Evolutionary conservation across 2,797 vertebrate species (phyloP), one percentile per base, ranked within the genome.

Genomic region (Crypturellus tataupa): DNA sequence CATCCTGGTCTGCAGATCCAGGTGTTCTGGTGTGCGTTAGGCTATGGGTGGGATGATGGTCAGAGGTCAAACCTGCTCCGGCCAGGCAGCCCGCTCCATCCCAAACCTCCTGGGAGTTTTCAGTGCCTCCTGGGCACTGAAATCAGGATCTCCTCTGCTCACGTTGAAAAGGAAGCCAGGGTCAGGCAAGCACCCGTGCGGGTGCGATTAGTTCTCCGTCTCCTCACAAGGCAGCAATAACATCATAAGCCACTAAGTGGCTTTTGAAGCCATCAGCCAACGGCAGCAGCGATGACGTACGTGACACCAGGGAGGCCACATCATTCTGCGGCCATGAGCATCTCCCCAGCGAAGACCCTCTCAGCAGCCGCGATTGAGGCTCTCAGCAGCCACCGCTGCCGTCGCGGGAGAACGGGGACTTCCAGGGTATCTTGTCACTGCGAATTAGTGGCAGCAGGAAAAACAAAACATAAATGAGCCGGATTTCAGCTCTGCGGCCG

Each of bases 201-300:
- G 12, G 31, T 10, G 69, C 10, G 47, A 75, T 49, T 77, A 71
- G 59, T 51, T 88, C 29, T 73, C 88, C 81, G 10, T 63, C 67
- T 13, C 2, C 92, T 65, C n/a, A 20, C 31, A 55, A 27, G 39
- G 79, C 60, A 68, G 46, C 77, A 56, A 82, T 5, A n/a, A 47
- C 0, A 0, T 12, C 79, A 58, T 67, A 80, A 89, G 18, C 33
- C 63, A 59, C 51, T 86, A 90, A 95, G 78, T 46, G 37, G 75
- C 84, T 89, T 90, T 58, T 53, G 75, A 80, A 92, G 39, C 35
- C 84, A 58, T 82, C 39, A 93, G 89, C 80, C 80, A 77, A 63
- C 18, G 70, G 86, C 75, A 51, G 67, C 80, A 73, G 80, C 72
- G 90, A 77, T 11, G 63, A 35, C 72, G 31, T n/a, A 3, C 1